A percentile compares a stretch with the other conserved stretches of the same genome.
These are phyloP conservation scores for Melanotaenia parkinsoni DNA, from an alignment of 2,797 vertebrate genomes.

Conservation along the genomic window DNA sequence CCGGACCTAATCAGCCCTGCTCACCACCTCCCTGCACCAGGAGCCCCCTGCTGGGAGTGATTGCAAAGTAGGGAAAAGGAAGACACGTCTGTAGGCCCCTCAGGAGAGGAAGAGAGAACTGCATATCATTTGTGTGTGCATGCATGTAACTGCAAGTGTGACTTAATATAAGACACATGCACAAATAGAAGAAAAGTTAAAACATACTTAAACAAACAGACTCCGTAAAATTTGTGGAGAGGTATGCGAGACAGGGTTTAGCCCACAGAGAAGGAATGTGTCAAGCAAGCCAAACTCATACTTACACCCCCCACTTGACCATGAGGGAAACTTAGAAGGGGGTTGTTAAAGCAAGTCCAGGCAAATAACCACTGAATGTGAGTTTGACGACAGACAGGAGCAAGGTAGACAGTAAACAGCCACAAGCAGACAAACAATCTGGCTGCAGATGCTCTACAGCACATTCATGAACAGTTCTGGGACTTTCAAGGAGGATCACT, in stretches of 20 bases:
- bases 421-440: conserved; percentile 23
- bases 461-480: conserved; percentile 28
- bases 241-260: conserved; percentile 18
- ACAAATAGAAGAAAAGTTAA: background rate
- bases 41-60: conserved; percentile 47
- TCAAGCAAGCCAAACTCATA: conserved; percentile 41
- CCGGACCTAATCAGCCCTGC: conserved; percentile 40
- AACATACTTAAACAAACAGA: conserved; percentile 23
- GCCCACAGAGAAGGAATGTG: conserved; percentile 6
- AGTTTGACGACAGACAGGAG: background rate
- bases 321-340: conserved; percentile 8
- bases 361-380: conserved; percentile 15
- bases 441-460: conserved; percentile 16
- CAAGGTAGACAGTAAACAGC: conserved; percentile 30
- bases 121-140: conserved; percentile 3
- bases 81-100: conserved; percentile 32
- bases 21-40: conserved; percentile 17
- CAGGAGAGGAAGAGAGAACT: background rate
- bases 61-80: conserved; percentile 13
- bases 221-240: conserved; percentile 1
- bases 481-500: background rate
- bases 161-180: conserved; percentile 20
- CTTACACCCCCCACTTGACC: conserved; percentile 10
- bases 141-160: background rate
- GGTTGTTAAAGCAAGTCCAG: conserved; percentile 49